Base-by-base conservation (phyloP, 2,113 vertebrate genomes). In the Brienomyrus longianalis region DNA sequence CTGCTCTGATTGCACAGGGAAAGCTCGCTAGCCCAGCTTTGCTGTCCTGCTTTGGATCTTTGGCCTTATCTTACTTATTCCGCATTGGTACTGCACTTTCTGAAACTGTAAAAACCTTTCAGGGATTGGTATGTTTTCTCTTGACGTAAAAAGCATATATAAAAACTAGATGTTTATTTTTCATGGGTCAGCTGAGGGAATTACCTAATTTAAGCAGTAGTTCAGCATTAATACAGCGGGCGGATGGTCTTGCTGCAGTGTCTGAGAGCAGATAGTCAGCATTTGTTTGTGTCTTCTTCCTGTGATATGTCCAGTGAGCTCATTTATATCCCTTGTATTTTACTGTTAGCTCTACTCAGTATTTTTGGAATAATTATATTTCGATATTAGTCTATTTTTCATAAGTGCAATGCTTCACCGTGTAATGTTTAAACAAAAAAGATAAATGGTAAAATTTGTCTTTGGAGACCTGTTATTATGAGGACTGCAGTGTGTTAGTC, bases 31-130 rank as follows among this genome's bases (percentile, higher is more conserved):
- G 27, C 27, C 85, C n/a, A 27, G 51, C 50, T 87, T 87, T 35
- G 31, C 17, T 54, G 51, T 52, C n/a, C 51, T 17, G 4, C 27
- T 56, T 35, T 48, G 23, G 51, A n/a, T 87, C 31, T 87, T 86
- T 50, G 50, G 23, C 85, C 47, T 27, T 86, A 51, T 51, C 48
- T 54, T 87, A 27, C 85, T 54, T 87, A 56, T 35, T 35, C 84
- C 5, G n/a, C 31, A 87, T 39, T 56, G 27, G 51, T 87, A 35
- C 85, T 13, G 27, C 85, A 87, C 51, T 48, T 87, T 56, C 48
- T 48, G 11, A 86, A 87, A 35, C 51, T 15, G 85, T 54, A 56
- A 56, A 80, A 80, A 80, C 51, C 51, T 87, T 87, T 87, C 85
- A 87, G 85, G 85, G 85, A 52, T 86, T 19, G 23, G 23, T 86